Evolutionary conservation across 2,113 vertebrate species (phyloP).

Genomic region (Taurulus bubalis): DNA sequence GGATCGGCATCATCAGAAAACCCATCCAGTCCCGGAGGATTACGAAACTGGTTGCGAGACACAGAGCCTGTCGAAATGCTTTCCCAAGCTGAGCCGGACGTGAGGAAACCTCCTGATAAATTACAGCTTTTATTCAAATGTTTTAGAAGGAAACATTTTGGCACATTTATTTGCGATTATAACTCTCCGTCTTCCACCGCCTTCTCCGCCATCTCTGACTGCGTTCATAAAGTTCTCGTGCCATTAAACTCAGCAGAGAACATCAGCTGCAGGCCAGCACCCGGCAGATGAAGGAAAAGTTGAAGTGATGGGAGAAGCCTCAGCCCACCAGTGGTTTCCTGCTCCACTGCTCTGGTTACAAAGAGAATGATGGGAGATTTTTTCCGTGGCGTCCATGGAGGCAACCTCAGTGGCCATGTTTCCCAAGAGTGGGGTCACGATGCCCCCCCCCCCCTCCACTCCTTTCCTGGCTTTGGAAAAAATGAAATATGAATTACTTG

Average conservation of each 20-base stretch:
- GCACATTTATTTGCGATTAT: conserved; percentile 10
- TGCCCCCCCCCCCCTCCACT: conserved; percentile 42
- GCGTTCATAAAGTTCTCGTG: conserved; percentile 25
- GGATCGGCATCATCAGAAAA: conserved; percentile 52
- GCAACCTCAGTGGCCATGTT: conserved; percentile 60
- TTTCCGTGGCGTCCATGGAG: conserved; percentile 67
- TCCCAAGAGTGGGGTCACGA: conserved; percentile 57
- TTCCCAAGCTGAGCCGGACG: conserved; percentile 5
- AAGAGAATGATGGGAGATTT: conserved; percentile 66
- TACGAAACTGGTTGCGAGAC: conserved; percentile 34
- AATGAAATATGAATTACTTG: conserved; percentile 61
- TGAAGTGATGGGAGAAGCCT: conserved; percentile 42
- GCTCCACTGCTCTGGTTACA: conserved; percentile 45
- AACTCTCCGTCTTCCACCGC: neutral
- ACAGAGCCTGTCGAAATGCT: conserved; percentile 16
- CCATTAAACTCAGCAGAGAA: conserved; percentile 36
- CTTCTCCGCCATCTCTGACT: conserved; percentile 6
- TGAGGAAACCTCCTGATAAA: conserved; percentile 8
- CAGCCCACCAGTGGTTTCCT: conserved; percentile 58
- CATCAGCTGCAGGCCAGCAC: conserved; percentile 11
- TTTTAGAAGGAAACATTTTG: conserved; percentile 5
- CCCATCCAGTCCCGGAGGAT: conserved; percentile 20
- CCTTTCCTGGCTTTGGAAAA: conserved; percentile 55
- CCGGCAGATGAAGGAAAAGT: conserved; percentile 45
- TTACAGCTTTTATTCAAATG: conserved; percentile 4